These are phyloP conservation scores for Furnarius figulus DNA, from an alignment of 2,113 vertebrate species.

Conservation along the genomic window DNA sequence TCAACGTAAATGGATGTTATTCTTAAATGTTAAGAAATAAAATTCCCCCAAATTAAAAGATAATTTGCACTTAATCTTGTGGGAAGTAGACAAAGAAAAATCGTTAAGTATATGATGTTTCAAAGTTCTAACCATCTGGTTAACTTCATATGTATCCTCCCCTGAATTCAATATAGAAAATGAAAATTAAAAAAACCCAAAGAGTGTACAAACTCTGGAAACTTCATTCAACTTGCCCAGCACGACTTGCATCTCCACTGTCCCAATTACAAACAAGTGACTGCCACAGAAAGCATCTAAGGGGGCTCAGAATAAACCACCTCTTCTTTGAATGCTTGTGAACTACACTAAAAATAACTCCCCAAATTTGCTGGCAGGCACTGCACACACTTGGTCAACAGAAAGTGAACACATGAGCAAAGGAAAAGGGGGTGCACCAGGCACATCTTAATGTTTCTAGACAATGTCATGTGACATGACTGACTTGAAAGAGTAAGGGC, in stretches of 20 bases:
- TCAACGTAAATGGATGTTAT: neutral
- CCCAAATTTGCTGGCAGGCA: neutral
- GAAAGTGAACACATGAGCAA: neutral
- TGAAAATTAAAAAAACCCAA: neutral
- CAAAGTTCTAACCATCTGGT: neutral
- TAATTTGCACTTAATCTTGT: neutral
- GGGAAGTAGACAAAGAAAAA: neutral
- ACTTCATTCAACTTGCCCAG: neutral
- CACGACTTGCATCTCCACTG: neutral
- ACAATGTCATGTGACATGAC: neutral
- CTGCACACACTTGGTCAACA: neutral
- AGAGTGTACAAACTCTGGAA: neutral
- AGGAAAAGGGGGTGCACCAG: neutral
- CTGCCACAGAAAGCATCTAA: neutral
- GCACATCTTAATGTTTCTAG: neutral
- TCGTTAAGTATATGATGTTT: fast-evolving
- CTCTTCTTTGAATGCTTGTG: neutral
- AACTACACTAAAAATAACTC: neutral
- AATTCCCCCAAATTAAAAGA: neutral
- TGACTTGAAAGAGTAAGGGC: neutral
- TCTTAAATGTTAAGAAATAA: neutral
- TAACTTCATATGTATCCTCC: neutral
- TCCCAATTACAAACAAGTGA: neutral
- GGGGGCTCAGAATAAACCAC: neutral
- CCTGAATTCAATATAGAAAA: neutral